phyloP scores from a whole-genome alignment of 1,140 invertebrate species.

The Himalopsyche phryganea region DNA sequence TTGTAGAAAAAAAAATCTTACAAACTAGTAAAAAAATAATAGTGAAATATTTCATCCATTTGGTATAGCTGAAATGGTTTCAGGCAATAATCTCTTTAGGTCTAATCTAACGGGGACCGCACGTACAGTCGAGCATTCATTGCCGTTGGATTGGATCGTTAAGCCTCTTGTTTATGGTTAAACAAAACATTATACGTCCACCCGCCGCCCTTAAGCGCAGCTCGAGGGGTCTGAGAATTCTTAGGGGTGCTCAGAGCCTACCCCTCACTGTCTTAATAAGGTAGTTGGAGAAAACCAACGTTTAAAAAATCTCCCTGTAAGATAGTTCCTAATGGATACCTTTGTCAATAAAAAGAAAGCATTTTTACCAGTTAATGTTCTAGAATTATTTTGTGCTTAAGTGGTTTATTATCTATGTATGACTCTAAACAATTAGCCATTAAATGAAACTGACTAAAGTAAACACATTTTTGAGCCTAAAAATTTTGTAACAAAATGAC shows the following conservation, averaged over 20 bases:
- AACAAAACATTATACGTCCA: slow-evolving; percentile 31
- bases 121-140: slow-evolving; percentile 29
- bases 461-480: too few species aligned
- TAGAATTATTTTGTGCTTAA: too few species aligned
- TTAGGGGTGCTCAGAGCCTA: neutral
- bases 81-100: slow-evolving; percentile 33
- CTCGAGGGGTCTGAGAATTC: neutral
- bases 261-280: neutral
- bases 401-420: too few species aligned
- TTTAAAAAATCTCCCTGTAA: neutral
- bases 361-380: too few species aligned
- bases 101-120: slow-evolving; percentile 32
- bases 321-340: neutral
- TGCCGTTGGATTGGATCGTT: slow-evolving; percentile 32
- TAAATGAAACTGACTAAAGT: too few species aligned
- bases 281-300: neutral
- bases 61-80: slow-evolving; percentile 22
- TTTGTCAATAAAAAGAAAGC: too few species aligned
- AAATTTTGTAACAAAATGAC: too few species aligned
- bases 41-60: neutral
- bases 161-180: slow-evolving; percentile 33
- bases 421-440: too few species aligned
- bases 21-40: too few species aligned
- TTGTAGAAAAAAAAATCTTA: too few species aligned
- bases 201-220: slow-evolving; percentile 9